A percentile compares a stretch with the other conserved stretches of the same genome.
These are phyloP conservation scores for Acrocyrtus sp. DNA, from an alignment of 2,888 invertebrate genomes.

Conservation along the genomic window DNA sequence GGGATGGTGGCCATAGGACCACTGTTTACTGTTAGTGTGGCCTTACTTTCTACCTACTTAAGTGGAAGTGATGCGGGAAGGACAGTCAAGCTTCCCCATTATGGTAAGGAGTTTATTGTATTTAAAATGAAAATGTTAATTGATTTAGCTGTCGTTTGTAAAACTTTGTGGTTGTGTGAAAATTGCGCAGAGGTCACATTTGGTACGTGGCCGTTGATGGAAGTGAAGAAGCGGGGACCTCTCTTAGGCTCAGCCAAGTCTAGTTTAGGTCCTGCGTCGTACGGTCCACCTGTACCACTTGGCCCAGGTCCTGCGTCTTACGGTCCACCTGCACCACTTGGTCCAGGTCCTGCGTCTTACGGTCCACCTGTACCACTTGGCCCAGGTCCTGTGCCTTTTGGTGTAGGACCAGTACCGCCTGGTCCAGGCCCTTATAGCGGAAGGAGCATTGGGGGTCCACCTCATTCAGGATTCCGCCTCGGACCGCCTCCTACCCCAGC, in stretches of 20 bases:
- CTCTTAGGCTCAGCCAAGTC: no score
- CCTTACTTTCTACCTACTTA: constrained; percentile 8
- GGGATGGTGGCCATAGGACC: constrained; percentile 11
- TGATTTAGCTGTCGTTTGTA: background rate
- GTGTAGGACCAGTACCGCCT: background rate
- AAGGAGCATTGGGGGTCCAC: background rate
- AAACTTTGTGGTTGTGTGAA: background rate
- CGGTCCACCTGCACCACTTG: background rate
- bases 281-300: background rate
- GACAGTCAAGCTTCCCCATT: constrained; percentile 36
- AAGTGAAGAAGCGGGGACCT: constrained; percentile 26
- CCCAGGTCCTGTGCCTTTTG: background rate
- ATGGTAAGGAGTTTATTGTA: constrained; percentile 18
- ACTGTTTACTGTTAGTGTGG: constrained; percentile 2
- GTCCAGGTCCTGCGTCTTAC: background rate
- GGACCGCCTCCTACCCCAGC: constrained; percentile 40
- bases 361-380: background rate
- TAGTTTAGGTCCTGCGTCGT: no score
- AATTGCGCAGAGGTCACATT: constrained; percentile 36
- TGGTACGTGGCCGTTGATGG: constrained; percentile 52
- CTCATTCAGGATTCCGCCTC: background rate
- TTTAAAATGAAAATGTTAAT: no score
- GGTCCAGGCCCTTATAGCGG: background rate
- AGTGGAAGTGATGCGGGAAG: constrained; percentile 19
- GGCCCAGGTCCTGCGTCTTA: background rate